Conservation (phyloP, 2,888 invertebrate species). For the Lycia hirtaria region DNA sequence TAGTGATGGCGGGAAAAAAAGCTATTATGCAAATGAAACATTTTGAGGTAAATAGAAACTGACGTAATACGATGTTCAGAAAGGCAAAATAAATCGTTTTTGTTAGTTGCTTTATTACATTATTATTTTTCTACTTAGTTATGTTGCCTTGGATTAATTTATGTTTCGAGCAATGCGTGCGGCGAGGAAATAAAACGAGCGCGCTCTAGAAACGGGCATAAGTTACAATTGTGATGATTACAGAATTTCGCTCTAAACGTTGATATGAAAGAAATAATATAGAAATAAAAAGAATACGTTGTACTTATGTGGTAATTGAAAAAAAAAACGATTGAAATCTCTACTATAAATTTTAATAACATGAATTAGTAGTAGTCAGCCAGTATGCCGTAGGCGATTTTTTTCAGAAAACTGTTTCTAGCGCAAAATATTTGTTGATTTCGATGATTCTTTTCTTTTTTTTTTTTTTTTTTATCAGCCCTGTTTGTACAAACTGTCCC, state of each 20-base stretch:
- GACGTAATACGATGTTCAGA: constrained; percentile 77
- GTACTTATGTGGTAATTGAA: too few species aligned
- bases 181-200: constrained; percentile 13
- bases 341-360: too few species aligned
- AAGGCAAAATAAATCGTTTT: constrained; percentile 79
- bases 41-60: constrained; percentile 83
- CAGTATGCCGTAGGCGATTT: too few species aligned
- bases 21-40: constrained; percentile 85
- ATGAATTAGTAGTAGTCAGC: too few species aligned
- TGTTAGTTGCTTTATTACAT: constrained; percentile 68
- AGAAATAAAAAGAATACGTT: too few species aligned
- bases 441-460: too few species aligned
- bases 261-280: too few species aligned
- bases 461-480: too few species aligned
- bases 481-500: too few species aligned
- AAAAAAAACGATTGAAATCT: too few species aligned
- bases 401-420: too few species aligned
- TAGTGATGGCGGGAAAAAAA: constrained; percentile 82
- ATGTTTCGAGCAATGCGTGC: constrained; percentile 39
- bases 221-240: constrained; percentile 10
- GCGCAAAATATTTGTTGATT: too few species aligned
- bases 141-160: constrained; percentile 55
- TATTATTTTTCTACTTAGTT: constrained; percentile 53
- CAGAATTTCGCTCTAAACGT: not conserved
- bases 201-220: constrained; percentile 7